phyloP scores from a whole-genome alignment of 2,888 invertebrate genomes.

The Hedya salicella region DNA sequence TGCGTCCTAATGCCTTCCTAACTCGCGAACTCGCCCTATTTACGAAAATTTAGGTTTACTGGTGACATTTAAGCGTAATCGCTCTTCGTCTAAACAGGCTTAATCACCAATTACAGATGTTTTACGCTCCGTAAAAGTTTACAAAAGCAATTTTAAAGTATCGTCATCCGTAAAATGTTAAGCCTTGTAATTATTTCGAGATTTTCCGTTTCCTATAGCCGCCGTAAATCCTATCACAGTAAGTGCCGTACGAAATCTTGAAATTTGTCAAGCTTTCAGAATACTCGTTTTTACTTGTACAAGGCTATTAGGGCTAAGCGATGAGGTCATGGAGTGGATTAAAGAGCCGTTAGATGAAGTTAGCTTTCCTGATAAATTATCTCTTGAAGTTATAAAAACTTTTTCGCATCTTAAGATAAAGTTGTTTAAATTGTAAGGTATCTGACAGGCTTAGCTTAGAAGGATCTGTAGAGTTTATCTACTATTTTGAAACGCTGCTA shows the following conservation, averaged over 20 bases:
- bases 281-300: conserved; percentile 3
- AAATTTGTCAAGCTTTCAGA: conserved; percentile 16
- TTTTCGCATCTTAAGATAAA: background rate
- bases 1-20: too few species aligned
- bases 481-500: too few species aligned
- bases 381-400: background rate
- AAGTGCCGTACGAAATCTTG: conserved; percentile 19
- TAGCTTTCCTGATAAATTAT: conserved; percentile 4
- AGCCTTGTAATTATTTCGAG: conserved; percentile 31
- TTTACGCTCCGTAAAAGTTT: conserved; percentile 36
- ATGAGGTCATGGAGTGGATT: background rate
- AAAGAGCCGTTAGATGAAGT: conserved; percentile 17
- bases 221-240: conserved; percentile 24
- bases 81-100: too few species aligned
- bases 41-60: too few species aligned
- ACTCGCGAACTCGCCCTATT: too few species aligned
- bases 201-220: conserved; percentile 22
- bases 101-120: background rate
- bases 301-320: conserved; percentile 16
- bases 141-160: conserved; percentile 26
- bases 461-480: too few species aligned
- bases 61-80: too few species aligned
- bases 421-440: background rate
- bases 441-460: background rate
- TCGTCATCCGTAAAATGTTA: conserved; percentile 23